Percentiles rank a stretch among this genome's conserved stretches.
Conservation (phyloP, 1,140 invertebrate species). For the Pinna nobilis region DNA sequence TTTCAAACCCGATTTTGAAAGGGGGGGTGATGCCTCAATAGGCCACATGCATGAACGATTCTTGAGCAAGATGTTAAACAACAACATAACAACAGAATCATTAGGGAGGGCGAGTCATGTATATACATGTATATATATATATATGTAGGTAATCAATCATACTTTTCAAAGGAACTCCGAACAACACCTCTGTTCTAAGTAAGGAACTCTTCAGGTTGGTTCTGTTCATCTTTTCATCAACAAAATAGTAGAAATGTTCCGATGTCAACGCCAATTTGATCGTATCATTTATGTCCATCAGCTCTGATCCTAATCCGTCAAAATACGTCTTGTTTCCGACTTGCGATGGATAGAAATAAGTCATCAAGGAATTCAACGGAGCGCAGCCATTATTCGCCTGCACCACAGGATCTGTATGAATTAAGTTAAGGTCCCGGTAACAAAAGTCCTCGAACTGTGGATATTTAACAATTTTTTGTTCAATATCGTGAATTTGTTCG, state of each 20-base stretch:
- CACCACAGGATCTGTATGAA: constrained; percentile 51
- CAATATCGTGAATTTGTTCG: constrained; percentile 60
- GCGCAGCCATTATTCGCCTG: constrained; percentile 56
- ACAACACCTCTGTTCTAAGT: constrained; percentile 64
- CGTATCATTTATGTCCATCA: constrained; percentile 61
- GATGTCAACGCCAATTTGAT: constrained; percentile 65
- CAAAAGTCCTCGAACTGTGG: constrained; percentile 63
- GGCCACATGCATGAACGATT: too few relatives aligned
- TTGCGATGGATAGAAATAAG: constrained; percentile 68
- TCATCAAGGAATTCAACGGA: constrained; percentile 66
- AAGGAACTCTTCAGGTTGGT: constrained; percentile 58
- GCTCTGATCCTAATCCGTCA: constrained; percentile 60
- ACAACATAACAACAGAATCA: too few relatives aligned
- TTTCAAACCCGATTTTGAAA: too few relatives aligned
- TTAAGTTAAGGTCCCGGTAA: constrained; percentile 46
- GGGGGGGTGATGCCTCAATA: too few relatives aligned
- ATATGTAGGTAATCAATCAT: constrained; percentile 19
- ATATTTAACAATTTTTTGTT: constrained; percentile 59
- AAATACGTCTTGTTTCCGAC: constrained; percentile 47
- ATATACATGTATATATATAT: neutral
- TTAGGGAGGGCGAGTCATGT: too few relatives aligned
- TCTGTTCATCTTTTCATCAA: constrained; percentile 65
- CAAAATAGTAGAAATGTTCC: constrained; percentile 67
- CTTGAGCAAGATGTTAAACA: too few relatives aligned
- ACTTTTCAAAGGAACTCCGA: constrained; percentile 68